phyloP scores from a whole-genome alignment of 2,797 vertebrate species.

The Spea hammondii region DNA sequence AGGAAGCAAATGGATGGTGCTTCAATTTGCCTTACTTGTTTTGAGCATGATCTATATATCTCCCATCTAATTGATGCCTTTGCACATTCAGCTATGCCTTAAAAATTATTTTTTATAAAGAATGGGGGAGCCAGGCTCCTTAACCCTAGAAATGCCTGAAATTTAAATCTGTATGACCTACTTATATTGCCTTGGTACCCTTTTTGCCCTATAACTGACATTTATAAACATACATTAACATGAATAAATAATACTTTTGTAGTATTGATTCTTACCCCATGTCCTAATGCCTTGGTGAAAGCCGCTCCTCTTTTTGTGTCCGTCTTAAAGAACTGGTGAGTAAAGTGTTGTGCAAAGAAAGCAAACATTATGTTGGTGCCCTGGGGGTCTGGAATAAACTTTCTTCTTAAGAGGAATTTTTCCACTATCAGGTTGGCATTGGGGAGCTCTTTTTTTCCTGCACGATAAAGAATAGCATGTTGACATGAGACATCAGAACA shows the following conservation, averaged over 20 bases:
- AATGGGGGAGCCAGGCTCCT: too few relatives aligned
- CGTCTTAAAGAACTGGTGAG: slow-evolving; percentile 95
- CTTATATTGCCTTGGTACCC: too few relatives aligned
- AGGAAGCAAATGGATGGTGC: too few relatives aligned
- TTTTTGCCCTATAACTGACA: neutral
- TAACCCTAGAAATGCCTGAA: too few relatives aligned
- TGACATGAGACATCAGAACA: neutral
- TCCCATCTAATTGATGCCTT: too few relatives aligned
- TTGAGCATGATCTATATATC: too few relatives aligned
- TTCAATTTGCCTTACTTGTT: too few relatives aligned
- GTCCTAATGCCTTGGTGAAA: slow-evolving; percentile 81
- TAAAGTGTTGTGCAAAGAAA: slow-evolving; percentile 97
- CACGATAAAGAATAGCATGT: slow-evolving; percentile 17
- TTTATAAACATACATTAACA: slow-evolving; percentile 12
- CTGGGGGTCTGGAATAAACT: slow-evolving; percentile 93
- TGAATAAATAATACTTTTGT: neutral
- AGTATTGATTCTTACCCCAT: slow-evolving; percentile 77
- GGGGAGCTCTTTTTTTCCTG: slow-evolving; percentile 91
- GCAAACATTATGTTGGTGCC: slow-evolving; percentile 93
- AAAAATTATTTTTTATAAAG: too few relatives aligned
- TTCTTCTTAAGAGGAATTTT: slow-evolving; percentile 82
- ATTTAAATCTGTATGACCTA: too few relatives aligned
- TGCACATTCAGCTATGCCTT: too few relatives aligned
- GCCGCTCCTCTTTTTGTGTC: slow-evolving; percentile 86
- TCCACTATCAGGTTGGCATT: slow-evolving; percentile 81